Evolutionary conservation across 2,113 vertebrate species (phyloP).

Genomic region (Macquaria australasica): DNA sequence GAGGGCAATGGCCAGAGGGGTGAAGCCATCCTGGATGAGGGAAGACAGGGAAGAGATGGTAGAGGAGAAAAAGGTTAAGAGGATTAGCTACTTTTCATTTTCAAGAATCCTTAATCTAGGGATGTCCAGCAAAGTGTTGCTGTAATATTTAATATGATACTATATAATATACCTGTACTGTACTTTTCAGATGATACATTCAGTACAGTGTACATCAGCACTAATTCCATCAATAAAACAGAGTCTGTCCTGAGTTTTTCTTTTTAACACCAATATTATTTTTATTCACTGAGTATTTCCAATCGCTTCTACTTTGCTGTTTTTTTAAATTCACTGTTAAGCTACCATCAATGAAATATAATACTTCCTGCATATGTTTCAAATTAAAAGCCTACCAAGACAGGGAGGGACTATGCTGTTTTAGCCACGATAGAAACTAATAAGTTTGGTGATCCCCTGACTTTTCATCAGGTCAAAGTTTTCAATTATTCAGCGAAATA

Average conservation of each 20-base stretch:
- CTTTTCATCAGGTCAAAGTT: not conserved
- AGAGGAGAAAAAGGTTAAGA: not conserved
- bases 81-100: not conserved
- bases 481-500: not conserved
- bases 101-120: not conserved
- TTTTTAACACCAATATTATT: not conserved
- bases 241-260: not conserved
- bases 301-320: not conserved
- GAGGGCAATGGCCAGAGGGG: slow-evolving; percentile 95
- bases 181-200: not conserved
- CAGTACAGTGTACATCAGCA: not conserved
- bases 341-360: not conserved
- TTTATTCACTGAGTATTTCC: not conserved
- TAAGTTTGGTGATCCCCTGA: not conserved
- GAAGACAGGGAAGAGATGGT: not conserved
- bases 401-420: too few species aligned
- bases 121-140: not conserved
- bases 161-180: not conserved
- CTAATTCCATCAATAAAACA: not conserved
- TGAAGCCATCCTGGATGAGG: slow-evolving; percentile 92
- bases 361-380: not conserved
- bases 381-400: not conserved
- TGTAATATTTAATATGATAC: not conserved
- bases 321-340: not conserved
- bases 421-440: not conserved